Percentiles rank a stretch among this genome's conserved stretches.
phyloP scores from a whole-genome alignment of 2,113 vertebrate species.

The Sinocyclocheilus anshuiensis region DNA sequence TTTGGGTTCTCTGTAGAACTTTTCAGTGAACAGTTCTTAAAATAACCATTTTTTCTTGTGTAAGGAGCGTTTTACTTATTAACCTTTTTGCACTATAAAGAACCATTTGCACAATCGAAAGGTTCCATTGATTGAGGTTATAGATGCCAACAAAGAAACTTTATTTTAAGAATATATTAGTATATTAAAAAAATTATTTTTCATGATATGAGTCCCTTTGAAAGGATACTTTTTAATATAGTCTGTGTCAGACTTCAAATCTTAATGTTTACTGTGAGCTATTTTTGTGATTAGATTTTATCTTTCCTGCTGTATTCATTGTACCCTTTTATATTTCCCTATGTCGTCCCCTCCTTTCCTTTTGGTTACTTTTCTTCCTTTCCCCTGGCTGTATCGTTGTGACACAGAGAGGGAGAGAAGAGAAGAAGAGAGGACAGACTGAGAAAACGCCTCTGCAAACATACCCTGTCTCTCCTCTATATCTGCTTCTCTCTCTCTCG shows the following conservation, averaged over 20 bases:
- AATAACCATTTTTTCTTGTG: no score
- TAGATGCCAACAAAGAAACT: background rate
- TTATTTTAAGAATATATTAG: background rate
- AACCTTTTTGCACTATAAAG: background rate
- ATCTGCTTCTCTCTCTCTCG: conserved; percentile 67
- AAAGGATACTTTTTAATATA: background rate
- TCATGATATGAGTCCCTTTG: background rate
- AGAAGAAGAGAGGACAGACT: conserved; percentile 59
- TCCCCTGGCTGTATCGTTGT: conserved; percentile 37
- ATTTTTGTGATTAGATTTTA: background rate
- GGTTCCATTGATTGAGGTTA: background rate
- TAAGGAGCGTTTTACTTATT: no score
- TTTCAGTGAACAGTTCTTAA: no score
- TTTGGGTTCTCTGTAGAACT: no score
- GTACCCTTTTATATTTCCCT: background rate
- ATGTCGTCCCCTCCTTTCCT: background rate
- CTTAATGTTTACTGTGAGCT: background rate
- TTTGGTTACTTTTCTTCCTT: conserved; percentile 7
- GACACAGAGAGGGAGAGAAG: conserved; percentile 56
- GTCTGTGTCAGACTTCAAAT: background rate
- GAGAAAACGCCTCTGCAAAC: conserved; percentile 78
- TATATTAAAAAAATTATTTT: background rate
- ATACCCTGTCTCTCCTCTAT: conserved; percentile 65
- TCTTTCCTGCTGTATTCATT: background rate
- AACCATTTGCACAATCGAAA: background rate